Conservation (phyloP, 37 sponge, comb jelly and placozoan genomes). For the Halichondria panicea region DNA sequence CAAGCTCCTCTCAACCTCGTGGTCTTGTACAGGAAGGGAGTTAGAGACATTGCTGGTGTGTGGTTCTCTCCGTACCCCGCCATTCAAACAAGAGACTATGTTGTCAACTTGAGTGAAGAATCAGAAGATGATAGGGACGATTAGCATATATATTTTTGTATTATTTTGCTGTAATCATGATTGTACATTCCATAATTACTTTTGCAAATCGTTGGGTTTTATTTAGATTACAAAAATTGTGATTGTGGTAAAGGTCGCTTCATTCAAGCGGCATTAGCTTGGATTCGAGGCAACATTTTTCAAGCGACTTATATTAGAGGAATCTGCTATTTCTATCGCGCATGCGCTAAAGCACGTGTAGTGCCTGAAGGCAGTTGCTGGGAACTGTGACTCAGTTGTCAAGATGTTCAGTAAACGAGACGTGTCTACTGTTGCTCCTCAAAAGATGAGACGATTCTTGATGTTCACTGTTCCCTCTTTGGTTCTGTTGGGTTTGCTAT, state of each 20-base stretch:
- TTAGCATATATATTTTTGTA: neutral
- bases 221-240: neutral
- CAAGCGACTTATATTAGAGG: neutral
- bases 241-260: neutral
- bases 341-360: conserved; percentile 31
- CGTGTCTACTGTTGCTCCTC: no score
- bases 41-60: conserved; percentile 35
- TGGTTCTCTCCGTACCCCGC: conserved; percentile 23
- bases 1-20: conserved; percentile 9
- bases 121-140: conserved; percentile 32
- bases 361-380: neutral
- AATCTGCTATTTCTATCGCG: neutral
- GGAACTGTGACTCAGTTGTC: neutral
- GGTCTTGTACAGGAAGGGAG: conserved; percentile 32
- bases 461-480: conserved; percentile 27
- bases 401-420: no score
- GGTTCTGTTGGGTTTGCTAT: conserved; percentile 15
- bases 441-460: conserved; percentile 12
- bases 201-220: conserved; percentile 4
- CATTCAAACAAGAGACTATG: neutral
- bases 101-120: conserved; percentile 15
- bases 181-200: neutral
- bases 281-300: neutral
- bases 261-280: neutral
- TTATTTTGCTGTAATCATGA: neutral